Base-by-base conservation (phyloP, 1,140 invertebrate species). In the Trichomalopsis sarcophagae region DNA sequence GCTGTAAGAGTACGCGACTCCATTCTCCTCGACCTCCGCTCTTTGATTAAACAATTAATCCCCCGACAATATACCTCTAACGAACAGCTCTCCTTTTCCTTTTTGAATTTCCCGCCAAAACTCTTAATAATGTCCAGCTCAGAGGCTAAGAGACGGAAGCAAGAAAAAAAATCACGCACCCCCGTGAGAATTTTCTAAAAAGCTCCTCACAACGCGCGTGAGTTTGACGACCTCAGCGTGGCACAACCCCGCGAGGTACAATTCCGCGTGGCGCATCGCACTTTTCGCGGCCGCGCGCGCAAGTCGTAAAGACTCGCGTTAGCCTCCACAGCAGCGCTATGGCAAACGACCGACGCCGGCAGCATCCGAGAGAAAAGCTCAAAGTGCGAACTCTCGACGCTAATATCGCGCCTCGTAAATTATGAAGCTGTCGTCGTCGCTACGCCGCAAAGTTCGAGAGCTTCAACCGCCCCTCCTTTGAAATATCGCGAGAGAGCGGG, bases 351-450 rank as follows among this genome's bases (percentile, higher is more conserved):
- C 55, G 21, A 62, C 55, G 17, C 23, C 27, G 27, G 68, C 68
- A 27, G 76, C 23, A 23, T 3, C 76, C 62, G 74, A 76, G 76
- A 78, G 50, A 30, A 78, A 33, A 78, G 76, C 76, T 47, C 44
- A 78, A 76, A n/a, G 76, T 40, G 75, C 74, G 84, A 85, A 87
- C 87, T 86, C 85, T 79, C 84, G 84, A 84, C 85, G 86, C 87
- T 89, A 89, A 89, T 89, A 89, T 88, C 88, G 85, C 85, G 80
- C 86, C 89, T 89, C 89, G 87, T 89, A 89, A 89, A 89, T 89
- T 89, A 89, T 84, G 68, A 62, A 10, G 76, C 87, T 87, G 89
- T 89, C 89, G 86, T 87, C 88, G 88, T 47, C 14, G 33, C 17
- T 13, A 2, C 36, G 1, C n/a, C 47, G n/a, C 76, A n/a, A 36